These are phyloP conservation scores for Pristionchus exspectatus DNA, from an alignment of 2,888 invertebrate genomes.

Conservation along the genomic window DNA sequence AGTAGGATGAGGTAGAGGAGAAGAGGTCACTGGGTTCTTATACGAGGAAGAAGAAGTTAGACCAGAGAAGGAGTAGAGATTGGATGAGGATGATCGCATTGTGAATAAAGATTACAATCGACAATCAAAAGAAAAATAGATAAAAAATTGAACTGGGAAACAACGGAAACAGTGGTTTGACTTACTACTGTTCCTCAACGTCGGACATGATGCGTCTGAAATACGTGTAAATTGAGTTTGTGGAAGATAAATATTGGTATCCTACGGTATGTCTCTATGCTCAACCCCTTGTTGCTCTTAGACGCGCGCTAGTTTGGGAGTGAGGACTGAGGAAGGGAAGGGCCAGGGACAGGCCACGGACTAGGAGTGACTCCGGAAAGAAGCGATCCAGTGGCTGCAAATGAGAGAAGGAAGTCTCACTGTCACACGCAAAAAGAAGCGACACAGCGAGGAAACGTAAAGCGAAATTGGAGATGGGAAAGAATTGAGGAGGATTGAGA, in stretches of 20 bases:
- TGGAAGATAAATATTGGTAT: not conserved
- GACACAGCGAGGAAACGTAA: slow-evolving; percentile 34
- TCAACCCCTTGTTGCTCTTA: slow-evolving; percentile 37
- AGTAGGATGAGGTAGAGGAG: slow-evolving; percentile 26
- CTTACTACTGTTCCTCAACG: slow-evolving; percentile 74
- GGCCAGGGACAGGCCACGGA: not conserved
- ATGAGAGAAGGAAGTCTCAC: not conserved
- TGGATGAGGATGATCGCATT: slow-evolving; percentile 41
- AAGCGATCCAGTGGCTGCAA: not conserved
- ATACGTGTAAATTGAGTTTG: slow-evolving; percentile 12
- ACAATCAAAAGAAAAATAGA: not conserved
- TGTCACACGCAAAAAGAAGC: slow-evolving; percentile 34
- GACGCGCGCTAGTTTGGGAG: slow-evolving; percentile 27
- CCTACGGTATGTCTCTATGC: slow-evolving; percentile 6
- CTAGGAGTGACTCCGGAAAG: not conserved
- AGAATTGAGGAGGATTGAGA: slow-evolving; percentile 18
- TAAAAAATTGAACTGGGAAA: not conserved
- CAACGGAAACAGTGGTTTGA: slow-evolving; percentile 49
- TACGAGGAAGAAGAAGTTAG: slow-evolving; percentile 11
- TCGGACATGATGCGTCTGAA: slow-evolving; percentile 66
- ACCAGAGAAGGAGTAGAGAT: slow-evolving; percentile 46
- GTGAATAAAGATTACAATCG: slow-evolving; percentile 7
- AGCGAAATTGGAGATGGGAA: slow-evolving; percentile 47
- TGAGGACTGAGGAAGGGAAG: not conserved
- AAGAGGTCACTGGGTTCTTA: slow-evolving; percentile 28